Percentiles rank a stretch among this genome's conserved stretches.
Conservation (phyloP, 2,113 vertebrate species). For the Butorides virescens region DNA sequence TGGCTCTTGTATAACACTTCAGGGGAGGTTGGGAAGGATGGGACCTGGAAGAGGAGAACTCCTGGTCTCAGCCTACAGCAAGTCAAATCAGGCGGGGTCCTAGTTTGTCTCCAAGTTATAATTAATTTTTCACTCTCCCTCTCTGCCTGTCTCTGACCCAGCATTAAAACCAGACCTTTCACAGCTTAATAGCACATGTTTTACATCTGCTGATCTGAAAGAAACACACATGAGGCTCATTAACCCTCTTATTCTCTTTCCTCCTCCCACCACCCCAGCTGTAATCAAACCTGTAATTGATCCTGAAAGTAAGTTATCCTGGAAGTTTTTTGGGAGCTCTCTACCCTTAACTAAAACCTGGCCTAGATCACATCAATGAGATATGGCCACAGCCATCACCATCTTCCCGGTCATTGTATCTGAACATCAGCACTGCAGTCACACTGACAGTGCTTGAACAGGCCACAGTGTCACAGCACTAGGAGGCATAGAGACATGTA, state of each 20-base stretch:
- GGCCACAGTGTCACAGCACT: accelerated
- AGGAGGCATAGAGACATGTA: accelerated
- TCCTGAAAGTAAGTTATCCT: not conserved
- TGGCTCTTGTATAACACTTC: not conserved
- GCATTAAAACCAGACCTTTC: not conserved
- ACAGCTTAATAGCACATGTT: not conserved
- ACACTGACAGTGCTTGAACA: not conserved
- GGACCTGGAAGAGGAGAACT: not conserved
- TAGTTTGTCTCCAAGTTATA: not conserved
- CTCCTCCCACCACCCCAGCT: not conserved
- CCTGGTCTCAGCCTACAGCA: not conserved
- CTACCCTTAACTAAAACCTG: not conserved
- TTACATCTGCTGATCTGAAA: not conserved
- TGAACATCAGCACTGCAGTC: not conserved
- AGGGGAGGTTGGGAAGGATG: not conserved
- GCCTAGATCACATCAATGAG: not conserved
- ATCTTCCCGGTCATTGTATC: not conserved
- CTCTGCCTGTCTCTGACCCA: not conserved
- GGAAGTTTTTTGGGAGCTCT: not conserved
- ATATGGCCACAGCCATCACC: not conserved
- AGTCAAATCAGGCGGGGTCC: not conserved
- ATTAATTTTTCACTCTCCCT: not conserved
- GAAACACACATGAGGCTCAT: not conserved
- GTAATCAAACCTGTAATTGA: not conserved
- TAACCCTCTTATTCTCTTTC: not conserved